Evolutionary conservation across 2,113 vertebrate genomes (phyloP), one percentile per base, ranked within the genome.

Genomic region (Atlantisia rogersi): DNA sequence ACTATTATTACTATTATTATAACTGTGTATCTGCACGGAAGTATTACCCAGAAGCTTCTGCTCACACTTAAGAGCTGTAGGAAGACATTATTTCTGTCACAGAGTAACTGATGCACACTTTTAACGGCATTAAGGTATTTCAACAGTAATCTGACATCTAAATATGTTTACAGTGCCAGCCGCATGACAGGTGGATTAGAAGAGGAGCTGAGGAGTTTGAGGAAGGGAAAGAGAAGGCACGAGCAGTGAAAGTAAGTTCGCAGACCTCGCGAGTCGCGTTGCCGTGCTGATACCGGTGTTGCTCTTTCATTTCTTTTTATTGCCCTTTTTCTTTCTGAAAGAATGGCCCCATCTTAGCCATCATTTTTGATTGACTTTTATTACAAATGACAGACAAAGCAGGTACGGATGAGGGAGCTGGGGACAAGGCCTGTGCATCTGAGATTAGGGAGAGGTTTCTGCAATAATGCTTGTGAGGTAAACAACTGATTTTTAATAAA

Each of bases 71-170:
- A 65, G 78, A 60, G 58, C 26, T n/a, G 44, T 6, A 64, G 77
- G 44, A 96, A 76, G 78, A 60, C 46, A 29, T 68, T 52, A 56
- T 56, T 81, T 69, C 59, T 90, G 70, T 58, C 75, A 71, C 20
- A 31, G 59, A 87, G 75, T 80, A 90, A 78, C 2, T 40, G 40
- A 79, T 48, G 56, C 20, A 65, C 55, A 62, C 56, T 90, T 91
- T 42, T 53, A 90, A 79, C 2, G 2, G 62, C 88, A 69, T 53
- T 88, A 62, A 88, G 58, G 53, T 73, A 82, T 62, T 94, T 92
- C 67, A 85, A 6, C 29, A 26, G 48, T 69, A 90, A 92, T 62
- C 48, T 92, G 90, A 93, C 82, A 92, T 87, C 78, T 79, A 85
- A 90, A 64, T 85, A 90, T 42, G 67, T 93, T 91, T 85, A 88